A percentile compares a stretch with the other conserved stretches of the same genome.
Conservation (phyloP, 2,888 invertebrate genomes). For the Oxycera nigricornis region DNA sequence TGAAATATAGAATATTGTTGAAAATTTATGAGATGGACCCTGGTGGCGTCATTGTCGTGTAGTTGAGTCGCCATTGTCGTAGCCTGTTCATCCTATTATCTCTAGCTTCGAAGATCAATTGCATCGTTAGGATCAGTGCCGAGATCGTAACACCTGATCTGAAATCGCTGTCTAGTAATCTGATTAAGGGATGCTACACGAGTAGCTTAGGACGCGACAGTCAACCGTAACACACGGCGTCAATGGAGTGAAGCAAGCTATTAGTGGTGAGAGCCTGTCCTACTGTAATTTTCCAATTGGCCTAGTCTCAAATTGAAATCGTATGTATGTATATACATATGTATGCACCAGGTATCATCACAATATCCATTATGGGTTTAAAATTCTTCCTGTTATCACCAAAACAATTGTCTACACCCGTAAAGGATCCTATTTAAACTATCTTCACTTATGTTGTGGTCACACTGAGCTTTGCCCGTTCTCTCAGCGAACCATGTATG, state of each 20-base stretch:
- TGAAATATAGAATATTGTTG: constrained; percentile 28
- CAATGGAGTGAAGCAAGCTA: too few species aligned
- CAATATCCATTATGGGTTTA: too few species aligned
- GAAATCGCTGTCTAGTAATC: background rate
- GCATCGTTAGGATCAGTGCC: constrained; percentile 6
- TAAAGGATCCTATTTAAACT: constrained; percentile 6
- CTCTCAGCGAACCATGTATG: background rate
- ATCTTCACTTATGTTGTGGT: constrained; percentile 22
- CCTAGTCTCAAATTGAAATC: too few species aligned
- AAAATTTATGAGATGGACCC: constrained; percentile 26
- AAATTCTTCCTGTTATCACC: background rate
- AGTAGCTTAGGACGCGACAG: too few species aligned
- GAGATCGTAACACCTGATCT: constrained; percentile 36
- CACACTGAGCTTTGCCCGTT: background rate
- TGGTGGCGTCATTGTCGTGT: constrained; percentile 35
- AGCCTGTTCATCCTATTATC: background rate
- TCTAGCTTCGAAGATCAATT: background rate
- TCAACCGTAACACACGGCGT: too few species aligned
- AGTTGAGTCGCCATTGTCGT: constrained; percentile 32
- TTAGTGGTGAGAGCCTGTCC: too few species aligned
- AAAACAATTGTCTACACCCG: background rate
- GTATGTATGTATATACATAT: too few species aligned
- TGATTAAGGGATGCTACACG: background rate
- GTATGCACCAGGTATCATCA: too few species aligned
- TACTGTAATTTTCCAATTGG: too few species aligned